Evolutionary conservation across 1,140 invertebrate genomes (phyloP), one percentile per base, ranked within the genome.

Genomic region (Hestina assimilis): DNA sequence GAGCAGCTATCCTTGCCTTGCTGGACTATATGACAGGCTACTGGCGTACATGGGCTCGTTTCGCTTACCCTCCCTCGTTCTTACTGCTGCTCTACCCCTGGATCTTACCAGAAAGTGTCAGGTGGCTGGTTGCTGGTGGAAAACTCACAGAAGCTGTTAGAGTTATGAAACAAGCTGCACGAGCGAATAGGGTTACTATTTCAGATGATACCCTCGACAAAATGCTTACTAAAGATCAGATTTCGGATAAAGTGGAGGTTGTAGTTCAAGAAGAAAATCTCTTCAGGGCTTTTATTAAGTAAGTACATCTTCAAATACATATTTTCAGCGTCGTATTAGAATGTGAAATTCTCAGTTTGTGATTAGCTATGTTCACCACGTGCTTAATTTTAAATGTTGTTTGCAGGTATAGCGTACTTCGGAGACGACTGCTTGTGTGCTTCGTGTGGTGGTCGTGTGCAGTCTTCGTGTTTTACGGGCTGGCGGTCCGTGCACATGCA

Each of bases 91-190:
- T 91, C 1, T 92, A 93, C 66, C 91, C 91, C 6, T 91, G 92
- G 84, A 70, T 93, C 28, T 69, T 93, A n/a, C 92, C 92, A 0
- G 93, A 93, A 84, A 94, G 93, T 26, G 87, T 93, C 17, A 87
- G 95, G 61, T 96, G 95, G 95, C 88, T 96, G 6, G 74, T 95
- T 20, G 92, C 93, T 1, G 91, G 92, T 26, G 92, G 93, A 4
- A 91, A 92, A 51, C 89, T 92, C 29, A 79, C 92, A 0, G 91
- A 93, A 54, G 93, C 93, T 2, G 89, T 90, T n/a, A 71, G 71
- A n/a, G 89, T 93, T 17, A 83, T 94, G 4, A 89, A 89, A 9
- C 89, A 89, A 56, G 92, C 92, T 3, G 92, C 93, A 0, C 89
- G 83, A 55, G 90, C 92, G 12, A 97, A 96, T 67, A 90, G 91